A percentile compares a stretch with the other conserved stretches of the same genome.
Conservation (phyloP, 2,888 invertebrate genomes). For the Dione juno region DNA sequence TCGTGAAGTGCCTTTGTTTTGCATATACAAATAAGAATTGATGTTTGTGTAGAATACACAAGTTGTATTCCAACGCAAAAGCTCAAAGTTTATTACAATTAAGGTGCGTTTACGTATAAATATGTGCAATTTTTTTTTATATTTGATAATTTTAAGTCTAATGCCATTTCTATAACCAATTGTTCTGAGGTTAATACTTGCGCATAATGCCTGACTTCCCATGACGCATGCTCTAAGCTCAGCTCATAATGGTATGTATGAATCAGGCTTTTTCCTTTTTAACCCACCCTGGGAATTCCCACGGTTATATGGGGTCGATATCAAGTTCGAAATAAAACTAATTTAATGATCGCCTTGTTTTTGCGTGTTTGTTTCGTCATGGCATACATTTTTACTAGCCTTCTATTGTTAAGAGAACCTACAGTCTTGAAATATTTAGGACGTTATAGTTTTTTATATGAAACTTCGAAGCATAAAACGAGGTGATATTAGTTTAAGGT, state of each 20-base stretch:
- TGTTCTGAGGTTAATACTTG: conserved; percentile 26
- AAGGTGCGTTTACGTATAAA: neutral
- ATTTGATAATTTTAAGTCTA: neutral
- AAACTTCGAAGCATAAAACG: too few species aligned
- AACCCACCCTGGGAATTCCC: conserved; percentile 58
- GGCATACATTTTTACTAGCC: neutral
- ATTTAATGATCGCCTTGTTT: conserved; percentile 35
- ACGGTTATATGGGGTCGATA: conserved; percentile 57
- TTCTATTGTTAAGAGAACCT: neutral
- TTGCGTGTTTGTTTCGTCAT: conserved; percentile 13
- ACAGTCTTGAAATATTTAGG: neutral
- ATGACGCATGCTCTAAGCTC: conserved; percentile 48
- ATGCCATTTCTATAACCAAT: conserved; percentile 6
- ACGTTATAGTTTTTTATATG: neutral
- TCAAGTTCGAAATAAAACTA: conserved; percentile 53
- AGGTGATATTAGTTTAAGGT: too few species aligned
- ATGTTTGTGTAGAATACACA: neutral
- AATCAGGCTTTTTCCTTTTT: conserved; percentile 62
- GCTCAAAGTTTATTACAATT: neutral
- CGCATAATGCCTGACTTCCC: conserved; percentile 38
- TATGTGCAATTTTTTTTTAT: neutral
- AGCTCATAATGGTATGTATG: conserved; percentile 52
- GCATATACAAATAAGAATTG: neutral
- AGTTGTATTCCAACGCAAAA: neutral
- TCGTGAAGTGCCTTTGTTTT: neutral